Base-by-base conservation (phyloP, 2,113 vertebrate species). In the Atrichornis clamosus region DNA sequence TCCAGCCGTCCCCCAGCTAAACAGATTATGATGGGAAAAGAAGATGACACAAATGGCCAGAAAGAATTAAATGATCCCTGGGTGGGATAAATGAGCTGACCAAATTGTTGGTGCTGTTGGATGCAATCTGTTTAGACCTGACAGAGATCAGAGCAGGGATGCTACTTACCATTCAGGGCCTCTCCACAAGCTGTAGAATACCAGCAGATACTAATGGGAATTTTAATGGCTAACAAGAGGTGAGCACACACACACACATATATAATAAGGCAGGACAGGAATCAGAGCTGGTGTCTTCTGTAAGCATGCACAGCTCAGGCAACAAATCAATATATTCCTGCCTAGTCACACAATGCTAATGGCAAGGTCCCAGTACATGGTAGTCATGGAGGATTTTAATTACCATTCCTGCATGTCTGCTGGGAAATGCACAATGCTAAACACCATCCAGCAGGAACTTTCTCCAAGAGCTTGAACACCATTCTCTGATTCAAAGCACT, bases 401-500 rank as follows among this genome's bases (percentile, higher is more conserved):
- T 92, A 93, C 81, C 42, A 30, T 86, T 96, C 84, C 89, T 83
- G 28, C 84, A 68, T 75, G 50, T 92, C 81, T 94, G 78, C 89
- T 89, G 87, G 87, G 87, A 96, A 97, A 82, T 85, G 80, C 92
- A 95, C 87, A 91, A 55, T 90, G 82, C 79, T 92, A 69, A 94
- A 87, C 53, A 68, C 65, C 74, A 90, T 75, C 79, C 76, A 87
- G 80, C 41, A 81, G 68, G 46, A 84, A 78, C 87, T 75, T 91
- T 95, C 79, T 95, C 90, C 74, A 64, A 92, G 72, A 70, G 76
- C 22, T 96, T 95, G 67, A 93, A 63, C 91, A 41, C 73, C 39
- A 42, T 87, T 95, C 92, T 96, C 88, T 91, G 65, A 84, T 92
- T 92, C 77, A 94, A 96, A 95, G 90, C 2, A 0, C 85, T 83